Conservation (phyloP, 2,888 invertebrate genomes). For the Chaitophorus viminalis region DNA sequence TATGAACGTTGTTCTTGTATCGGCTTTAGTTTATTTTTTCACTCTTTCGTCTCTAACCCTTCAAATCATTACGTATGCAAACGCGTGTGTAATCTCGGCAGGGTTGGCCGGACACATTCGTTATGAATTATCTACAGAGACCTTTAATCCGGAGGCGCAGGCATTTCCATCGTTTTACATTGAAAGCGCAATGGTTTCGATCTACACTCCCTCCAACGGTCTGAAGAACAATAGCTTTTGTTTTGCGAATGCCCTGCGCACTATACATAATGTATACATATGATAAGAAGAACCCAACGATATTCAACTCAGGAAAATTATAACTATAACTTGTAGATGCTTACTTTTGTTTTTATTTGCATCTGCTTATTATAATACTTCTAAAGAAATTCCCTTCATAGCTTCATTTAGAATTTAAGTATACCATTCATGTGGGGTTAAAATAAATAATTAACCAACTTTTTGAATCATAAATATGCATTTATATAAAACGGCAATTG, state of each 20-base stretch:
- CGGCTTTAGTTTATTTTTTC: background rate
- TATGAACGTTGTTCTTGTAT: background rate
- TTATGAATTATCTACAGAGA: constrained; percentile 58
- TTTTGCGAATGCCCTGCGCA: constrained; percentile 22
- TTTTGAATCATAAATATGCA: no score
- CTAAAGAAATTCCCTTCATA: background rate
- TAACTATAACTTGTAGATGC: background rate
- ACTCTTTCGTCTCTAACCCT: constrained; percentile 19
- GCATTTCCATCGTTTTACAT: constrained; percentile 45
- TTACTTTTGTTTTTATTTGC: constrained; percentile 1
- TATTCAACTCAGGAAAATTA: background rate
- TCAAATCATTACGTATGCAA: constrained; percentile 58
- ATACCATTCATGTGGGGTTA: background rate
- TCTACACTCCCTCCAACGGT: background rate
- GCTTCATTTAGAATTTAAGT: constrained; percentile 6
- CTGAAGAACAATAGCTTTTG: constrained; percentile 57
- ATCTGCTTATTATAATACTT: background rate
- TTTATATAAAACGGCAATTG: no score
- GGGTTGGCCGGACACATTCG: constrained; percentile 59
- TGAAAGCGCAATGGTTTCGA: constrained; percentile 55
- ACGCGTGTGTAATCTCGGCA: constrained; percentile 54
- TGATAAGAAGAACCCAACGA: constrained; percentile 41
- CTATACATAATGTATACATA: constrained; percentile 7
- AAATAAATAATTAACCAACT: background rate
- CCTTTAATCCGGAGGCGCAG: constrained; percentile 58